Base-by-base conservation (phyloP, 2,888 invertebrate species). In the Drosophila affinis region DNA sequence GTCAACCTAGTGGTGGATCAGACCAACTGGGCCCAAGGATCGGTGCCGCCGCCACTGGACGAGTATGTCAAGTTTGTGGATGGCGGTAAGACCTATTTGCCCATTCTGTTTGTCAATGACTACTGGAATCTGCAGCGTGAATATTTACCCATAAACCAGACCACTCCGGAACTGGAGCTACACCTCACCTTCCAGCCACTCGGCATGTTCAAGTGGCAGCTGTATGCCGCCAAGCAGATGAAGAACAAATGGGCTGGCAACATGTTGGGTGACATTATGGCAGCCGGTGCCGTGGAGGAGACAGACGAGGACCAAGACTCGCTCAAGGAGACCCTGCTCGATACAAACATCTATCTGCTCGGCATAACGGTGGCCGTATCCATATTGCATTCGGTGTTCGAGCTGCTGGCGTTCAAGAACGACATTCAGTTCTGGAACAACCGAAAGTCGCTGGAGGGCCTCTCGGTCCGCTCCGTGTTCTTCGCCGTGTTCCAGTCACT, bases 341-440 rank as follows among this genome's bases (percentile, higher is more conserved):
- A 99, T 89, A 99, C 99, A 1, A 99, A 98, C 90, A 98, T 99
- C 0, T 98, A 98, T 90, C 93, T 99, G 44, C 93, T 99, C 46
- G 99, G 95, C 5, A 91, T 99, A 62, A 99, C 99, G 3, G 95
- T 99, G 71, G 94, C 95, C 59, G 96, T 99, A 0, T 99, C 99
- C 0, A 94, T 99, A 65, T 93, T 99, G 21, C 99, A 99, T 93
- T 99, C 98, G 65, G 95, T 99, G 74, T 99, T 99, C 93, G 99
- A 99, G 92, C 94, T 99, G 80, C 93, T 99, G 62, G 99, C 99
- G 49, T 99, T 99, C 92, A 99, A 99, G 93, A 99, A 99, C 93
- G 99, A 99, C 92, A 99, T 99, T 89, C 99, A 99, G 92, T 99
- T 99, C 92, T 99, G 99, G 99, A 98, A 98, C 87, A 98, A 98